Evolutionary conservation across 2,797 vertebrate species (phyloP).

Genomic region (Takifugu ocellatus): DNA sequence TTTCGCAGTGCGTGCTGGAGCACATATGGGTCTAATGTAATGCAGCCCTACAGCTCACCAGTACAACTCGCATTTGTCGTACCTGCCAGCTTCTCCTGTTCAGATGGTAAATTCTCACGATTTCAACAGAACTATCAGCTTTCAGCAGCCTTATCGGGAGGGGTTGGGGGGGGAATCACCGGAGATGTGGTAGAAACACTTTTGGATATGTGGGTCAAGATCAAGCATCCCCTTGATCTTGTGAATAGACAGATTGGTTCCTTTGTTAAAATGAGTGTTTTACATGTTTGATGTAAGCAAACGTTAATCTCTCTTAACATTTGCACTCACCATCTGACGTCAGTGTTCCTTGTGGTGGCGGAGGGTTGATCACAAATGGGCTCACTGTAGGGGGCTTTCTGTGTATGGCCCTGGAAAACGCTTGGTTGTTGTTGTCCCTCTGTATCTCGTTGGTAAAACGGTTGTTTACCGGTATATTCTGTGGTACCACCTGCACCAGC

Average conservation of each 20-base stretch:
- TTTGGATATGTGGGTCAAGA: neutral
- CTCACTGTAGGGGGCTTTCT: slow-evolving; percentile 82
- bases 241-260: too few relatives aligned
- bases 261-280: too few relatives aligned
- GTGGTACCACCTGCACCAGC: slow-evolving; percentile 94
- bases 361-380: slow-evolving; percentile 84
- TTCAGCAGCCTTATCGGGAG: too few relatives aligned
- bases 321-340: slow-evolving; percentile 84
- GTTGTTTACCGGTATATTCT: slow-evolving; percentile 83
- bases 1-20: slow-evolving; percentile 50
- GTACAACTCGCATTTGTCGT: slow-evolving; percentile 26
- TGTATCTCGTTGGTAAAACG: slow-evolving; percentile 95
- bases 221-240: too few relatives aligned
- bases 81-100: slow-evolving; percentile 21
- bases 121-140: too few relatives aligned
- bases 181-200: neutral
- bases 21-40: slow-evolving; percentile 36
- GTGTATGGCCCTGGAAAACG: slow-evolving; percentile 82
- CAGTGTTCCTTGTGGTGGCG: slow-evolving; percentile 81
- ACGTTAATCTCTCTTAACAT: neutral
- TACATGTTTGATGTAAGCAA: too few relatives aligned
- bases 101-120: too few relatives aligned
- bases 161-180: neutral
- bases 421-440: slow-evolving; percentile 82
- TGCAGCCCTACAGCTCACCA: slow-evolving; percentile 13